A percentile compares a stretch with the other conserved stretches of the same genome.
Evolutionary conservation across 2,888 invertebrate species (phyloP).

Genomic region (Parascotia fuliginaria): DNA sequence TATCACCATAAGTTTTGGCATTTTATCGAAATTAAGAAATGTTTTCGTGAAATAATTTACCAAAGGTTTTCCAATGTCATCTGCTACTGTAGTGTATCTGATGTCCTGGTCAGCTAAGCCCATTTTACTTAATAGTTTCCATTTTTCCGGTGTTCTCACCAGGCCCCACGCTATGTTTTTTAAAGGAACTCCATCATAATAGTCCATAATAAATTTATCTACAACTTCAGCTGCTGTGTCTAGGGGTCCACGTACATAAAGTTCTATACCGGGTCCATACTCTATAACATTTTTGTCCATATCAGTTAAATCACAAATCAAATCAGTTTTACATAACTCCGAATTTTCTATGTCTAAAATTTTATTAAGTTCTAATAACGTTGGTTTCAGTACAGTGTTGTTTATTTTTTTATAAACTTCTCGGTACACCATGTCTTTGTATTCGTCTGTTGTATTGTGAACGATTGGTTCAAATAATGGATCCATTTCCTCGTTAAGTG

Average conservation of each 20-base stretch:
- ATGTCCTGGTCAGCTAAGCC: slow-evolving; percentile 21
- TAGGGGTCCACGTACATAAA: slow-evolving; percentile 13
- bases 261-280: slow-evolving; percentile 9
- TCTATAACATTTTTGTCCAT: slow-evolving; percentile 9
- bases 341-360: slow-evolving; percentile 27
- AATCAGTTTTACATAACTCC: slow-evolving; percentile 25
- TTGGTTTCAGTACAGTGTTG: slow-evolving; percentile 11
- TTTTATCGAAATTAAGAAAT: slow-evolving; percentile 22
- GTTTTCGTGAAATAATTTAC: slow-evolving; percentile 13
- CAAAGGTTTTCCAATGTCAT: slow-evolving; percentile 23
- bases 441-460: slow-evolving; percentile 19
- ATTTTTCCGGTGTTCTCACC: slow-evolving; percentile 16
- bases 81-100: slow-evolving; percentile 19
- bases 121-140: slow-evolving; percentile 26
- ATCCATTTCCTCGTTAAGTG: slow-evolving; percentile 9
- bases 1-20: slow-evolving; percentile 25
- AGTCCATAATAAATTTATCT: slow-evolving; percentile 29
- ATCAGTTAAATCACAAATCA: slow-evolving; percentile 30
- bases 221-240: slow-evolving; percentile 6
- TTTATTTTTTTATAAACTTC: slow-evolving; percentile 15
- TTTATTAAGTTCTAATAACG: slow-evolving; percentile 18
- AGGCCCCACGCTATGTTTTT: slow-evolving; percentile 35
- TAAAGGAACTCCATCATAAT: slow-evolving; percentile 20
- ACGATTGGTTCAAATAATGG: slow-evolving; percentile 17
- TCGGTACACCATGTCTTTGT: slow-evolving; percentile 10